Percentiles rank a stretch among this genome's conserved stretches.
Evolutionary conservation across 1,140 invertebrate species (phyloP).

Genomic region (Cydia amplana): DNA sequence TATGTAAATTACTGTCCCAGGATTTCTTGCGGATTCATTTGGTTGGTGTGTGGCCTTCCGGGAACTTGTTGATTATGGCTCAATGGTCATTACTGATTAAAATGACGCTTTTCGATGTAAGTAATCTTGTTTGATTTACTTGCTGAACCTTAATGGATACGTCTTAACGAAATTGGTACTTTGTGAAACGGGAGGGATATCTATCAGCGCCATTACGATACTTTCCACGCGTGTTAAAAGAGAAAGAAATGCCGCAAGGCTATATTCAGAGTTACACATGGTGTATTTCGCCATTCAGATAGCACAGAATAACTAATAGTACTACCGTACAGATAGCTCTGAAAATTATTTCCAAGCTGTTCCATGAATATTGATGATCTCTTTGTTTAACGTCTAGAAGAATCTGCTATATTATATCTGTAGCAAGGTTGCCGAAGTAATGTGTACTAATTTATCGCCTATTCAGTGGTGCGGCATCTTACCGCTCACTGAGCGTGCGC

Average conservation of each 20-base stretch:
- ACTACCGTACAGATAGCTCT: too few relatives aligned
- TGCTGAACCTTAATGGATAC: not conserved
- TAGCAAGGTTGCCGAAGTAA: not conserved
- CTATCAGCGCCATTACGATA: too few relatives aligned
- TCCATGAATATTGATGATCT: not conserved
- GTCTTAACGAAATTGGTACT: not conserved
- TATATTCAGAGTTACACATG: too few relatives aligned
- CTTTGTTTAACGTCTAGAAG: not conserved
- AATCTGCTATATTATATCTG: not conserved
- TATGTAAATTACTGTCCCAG: slow-evolving; percentile 62
- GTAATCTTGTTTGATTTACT: not conserved
- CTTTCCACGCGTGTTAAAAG: too few relatives aligned
- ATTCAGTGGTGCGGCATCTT: slow-evolving; percentile 46
- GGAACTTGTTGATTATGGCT: slow-evolving; percentile 40
- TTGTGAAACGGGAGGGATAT: too few relatives aligned
- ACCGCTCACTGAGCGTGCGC: slow-evolving; percentile 57
- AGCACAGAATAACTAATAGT: too few relatives aligned
- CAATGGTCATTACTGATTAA: slow-evolving; percentile 47
- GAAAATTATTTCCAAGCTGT: too few relatives aligned
- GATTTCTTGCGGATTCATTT: slow-evolving; percentile 58
- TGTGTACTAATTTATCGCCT: not conserved
- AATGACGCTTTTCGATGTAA: slow-evolving; percentile 40
- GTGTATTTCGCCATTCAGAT: too few relatives aligned
- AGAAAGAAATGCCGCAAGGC: too few relatives aligned
- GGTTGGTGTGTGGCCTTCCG: slow-evolving; percentile 39